Percentiles rank a stretch among this genome's conserved stretches.
phyloP scores from a whole-genome alignment of 2,888 invertebrate species.

The Hartigia nigra region DNA sequence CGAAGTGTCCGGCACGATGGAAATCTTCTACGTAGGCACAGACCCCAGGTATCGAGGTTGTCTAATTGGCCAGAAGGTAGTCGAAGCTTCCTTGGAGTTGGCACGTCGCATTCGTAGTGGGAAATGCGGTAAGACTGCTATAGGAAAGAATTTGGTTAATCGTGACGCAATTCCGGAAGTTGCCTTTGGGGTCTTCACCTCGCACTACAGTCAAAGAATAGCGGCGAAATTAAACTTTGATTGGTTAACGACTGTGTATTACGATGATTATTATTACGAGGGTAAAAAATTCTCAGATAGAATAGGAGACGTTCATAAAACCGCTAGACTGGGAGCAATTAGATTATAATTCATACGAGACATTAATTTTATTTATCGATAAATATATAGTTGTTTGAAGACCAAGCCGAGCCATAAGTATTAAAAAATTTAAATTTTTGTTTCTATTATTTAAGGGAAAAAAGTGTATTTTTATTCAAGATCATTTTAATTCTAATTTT shows the following conservation, averaged over 20 bases:
- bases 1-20: conserved; percentile 71
- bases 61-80: conserved; percentile 70
- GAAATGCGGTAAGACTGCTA: conserved; percentile 47
- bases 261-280: conserved; percentile 69
- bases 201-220: conserved; percentile 71
- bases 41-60: conserved; percentile 68
- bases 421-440: background rate
- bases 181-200: conserved; percentile 74
- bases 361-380: background rate
- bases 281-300: conserved; percentile 73
- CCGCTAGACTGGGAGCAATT: conserved; percentile 41
- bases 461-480: too few relatives aligned
- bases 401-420: background rate
- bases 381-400: too few relatives aligned
- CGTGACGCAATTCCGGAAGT: conserved; percentile 65
- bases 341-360: conserved; percentile 21
- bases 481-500: too few relatives aligned
- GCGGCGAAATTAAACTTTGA: conserved; percentile 70
- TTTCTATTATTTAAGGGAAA: too few relatives aligned
- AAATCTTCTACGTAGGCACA: conserved; percentile 77
- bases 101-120: conserved; percentile 43
- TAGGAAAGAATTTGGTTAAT: background rate
- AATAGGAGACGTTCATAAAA: conserved; percentile 61
- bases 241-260: conserved; percentile 68
- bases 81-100: conserved; percentile 69